Base-by-base conservation (phyloP, 2,888 invertebrate genomes). In the Hoplodrina ambigua region DNA sequence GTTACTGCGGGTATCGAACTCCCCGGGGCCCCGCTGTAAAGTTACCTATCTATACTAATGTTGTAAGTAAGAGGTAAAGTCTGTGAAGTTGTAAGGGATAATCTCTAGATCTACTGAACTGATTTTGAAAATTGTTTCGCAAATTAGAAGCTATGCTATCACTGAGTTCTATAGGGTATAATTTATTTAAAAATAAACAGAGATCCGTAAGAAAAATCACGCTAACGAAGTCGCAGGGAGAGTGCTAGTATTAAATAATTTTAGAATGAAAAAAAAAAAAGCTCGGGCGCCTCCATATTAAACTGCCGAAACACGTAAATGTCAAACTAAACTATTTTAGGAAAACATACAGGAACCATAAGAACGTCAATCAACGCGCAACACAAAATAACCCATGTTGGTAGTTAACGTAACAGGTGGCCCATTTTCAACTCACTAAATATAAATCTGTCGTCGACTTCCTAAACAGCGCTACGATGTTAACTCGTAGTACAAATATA, bases 361-460 rank as follows among this genome's bases (percentile, higher is more conserved):
- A 37, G 25, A 25, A 37, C 19, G 19, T 70, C 80, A 65, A 55
- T 69, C 75, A 62, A 30, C 50, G n/a, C n/a, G n/a, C 1, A 11
- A 20, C 37, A 60, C 44, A 17, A 46, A 37, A 64, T 64, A 52
- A 41, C 10, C 50, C 50, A 53, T n/a, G 4, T 25, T 53, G 30
- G 53, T 77, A 52, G 41, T 25, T 1, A 3, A 49, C 55, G 19
- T 55, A 75, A 81, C 76, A 75, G 67, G 58, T 75, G 68, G 57
- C 56, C 30, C 66, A 49, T 69, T 30, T 55, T 20, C 44, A 60
- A 46, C 56, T 50, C 64, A 10, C 37, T 15, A 44, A 56, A 61
- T 50, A 67, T 72, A 69, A 62, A 65, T 49, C 67, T 44, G 69
- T 82, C 64, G 19, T 64, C 81, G 59, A 53, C 52, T 69, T 55